Percentiles rank a stretch among this genome's conserved stretches.
These are phyloP conservation scores for Allochrocebus solatus DNA, from an alignment of 2,797 vertebrate species.

Conservation along the genomic window DNA sequence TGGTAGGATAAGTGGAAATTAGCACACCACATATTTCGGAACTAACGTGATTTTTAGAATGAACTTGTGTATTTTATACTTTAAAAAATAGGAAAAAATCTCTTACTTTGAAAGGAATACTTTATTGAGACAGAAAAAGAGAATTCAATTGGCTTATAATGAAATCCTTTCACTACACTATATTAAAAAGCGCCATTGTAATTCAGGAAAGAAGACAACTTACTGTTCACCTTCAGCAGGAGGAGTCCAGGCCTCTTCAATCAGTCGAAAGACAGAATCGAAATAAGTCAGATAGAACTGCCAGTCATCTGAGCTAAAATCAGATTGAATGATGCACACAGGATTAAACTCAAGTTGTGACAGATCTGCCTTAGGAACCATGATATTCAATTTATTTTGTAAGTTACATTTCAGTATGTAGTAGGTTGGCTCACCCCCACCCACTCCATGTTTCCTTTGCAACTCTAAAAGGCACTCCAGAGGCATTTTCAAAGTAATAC, in stretches of 20 bases:
- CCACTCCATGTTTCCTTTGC: neutral
- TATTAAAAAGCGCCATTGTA: neutral
- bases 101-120: conserved; percentile 16
- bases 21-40: neutral
- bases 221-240: conserved; percentile 93
- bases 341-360: conserved; percentile 60
- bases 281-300: conserved; percentile 97
- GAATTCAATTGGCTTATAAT: neutral
- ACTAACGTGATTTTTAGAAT: neutral
- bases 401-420: neutral
- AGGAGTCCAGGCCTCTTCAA: conserved; percentile 93
- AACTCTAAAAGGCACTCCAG: neutral
- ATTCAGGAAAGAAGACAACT: conserved; percentile 81
- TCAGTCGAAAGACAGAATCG: conserved; percentile 95
- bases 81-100: neutral
- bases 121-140: neutral
- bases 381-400: neutral
- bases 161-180: neutral
- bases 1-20: neutral
- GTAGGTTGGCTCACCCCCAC: neutral
- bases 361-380: conserved; percentile 11
- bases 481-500: neutral
- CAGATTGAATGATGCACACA: conserved; percentile 73
- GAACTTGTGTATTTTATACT: neutral
- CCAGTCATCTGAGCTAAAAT: conserved; percentile 97